Percentiles rank a stretch among this genome's conserved stretches.
Evolutionary conservation across 2,113 vertebrate genomes (phyloP).

Genomic region (Sturnus vulgaris): DNA sequence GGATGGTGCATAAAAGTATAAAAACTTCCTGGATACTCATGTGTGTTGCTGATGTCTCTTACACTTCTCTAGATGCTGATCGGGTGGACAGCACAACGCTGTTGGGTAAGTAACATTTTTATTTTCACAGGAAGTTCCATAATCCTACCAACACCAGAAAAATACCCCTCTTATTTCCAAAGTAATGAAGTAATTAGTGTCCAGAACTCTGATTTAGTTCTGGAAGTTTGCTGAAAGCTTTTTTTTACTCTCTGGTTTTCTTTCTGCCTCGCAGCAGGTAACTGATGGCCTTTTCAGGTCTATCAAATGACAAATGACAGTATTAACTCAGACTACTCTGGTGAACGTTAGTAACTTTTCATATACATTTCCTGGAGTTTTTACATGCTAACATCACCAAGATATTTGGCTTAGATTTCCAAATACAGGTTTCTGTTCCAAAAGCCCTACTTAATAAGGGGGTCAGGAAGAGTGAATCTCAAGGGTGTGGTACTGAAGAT

Average conservation of each 20-base stretch:
- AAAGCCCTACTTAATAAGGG: neutral
- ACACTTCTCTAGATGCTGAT: constrained; percentile 58
- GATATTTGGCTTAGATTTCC: neutral
- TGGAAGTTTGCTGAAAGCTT: neutral
- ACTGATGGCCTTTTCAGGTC: neutral
- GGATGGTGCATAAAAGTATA: neutral
- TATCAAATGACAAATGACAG: neutral
- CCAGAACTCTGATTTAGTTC: neutral
- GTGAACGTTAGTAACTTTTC: neutral
- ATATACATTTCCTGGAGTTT: neutral
- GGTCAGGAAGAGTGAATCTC: neutral
- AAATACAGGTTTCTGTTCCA: neutral
- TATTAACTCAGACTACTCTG: neutral
- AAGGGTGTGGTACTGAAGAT: neutral
- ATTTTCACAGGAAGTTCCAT: neutral
- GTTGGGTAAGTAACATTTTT: constrained; percentile 29
- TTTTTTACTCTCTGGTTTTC: neutral
- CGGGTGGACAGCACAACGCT: constrained; percentile 65
- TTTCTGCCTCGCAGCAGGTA: neutral
- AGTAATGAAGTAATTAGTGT: neutral
- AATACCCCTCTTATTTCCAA: neutral
- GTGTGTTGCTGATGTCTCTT: neutral
- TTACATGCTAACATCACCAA: neutral
- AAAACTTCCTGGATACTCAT: neutral
- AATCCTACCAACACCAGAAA: neutral